Percentiles rank a stretch among this genome's conserved stretches.
phyloP scores from a whole-genome alignment of 2,797 vertebrate species.

The Muscicapa striata region DNA sequence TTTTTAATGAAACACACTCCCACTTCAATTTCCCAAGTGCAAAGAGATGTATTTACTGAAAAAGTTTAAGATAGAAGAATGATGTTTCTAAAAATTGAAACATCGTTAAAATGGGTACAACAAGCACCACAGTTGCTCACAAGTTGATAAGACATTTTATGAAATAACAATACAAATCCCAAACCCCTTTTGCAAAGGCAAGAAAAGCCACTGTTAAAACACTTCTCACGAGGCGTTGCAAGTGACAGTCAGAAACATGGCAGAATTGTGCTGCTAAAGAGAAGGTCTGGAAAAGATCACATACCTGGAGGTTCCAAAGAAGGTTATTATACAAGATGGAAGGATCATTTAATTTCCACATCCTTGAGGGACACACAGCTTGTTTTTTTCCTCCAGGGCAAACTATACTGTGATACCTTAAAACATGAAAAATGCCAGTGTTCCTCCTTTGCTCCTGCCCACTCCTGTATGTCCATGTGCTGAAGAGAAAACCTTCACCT shows the following conservation, averaged over 20 bases:
- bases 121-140: not conserved
- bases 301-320: not conserved
- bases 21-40: not conserved
- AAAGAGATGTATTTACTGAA: not conserved
- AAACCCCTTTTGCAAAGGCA: not conserved
- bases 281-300: not conserved
- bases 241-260: not conserved
- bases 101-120: not conserved
- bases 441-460: not conserved
- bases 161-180: not conserved
- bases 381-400: not conserved
- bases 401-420: not conserved
- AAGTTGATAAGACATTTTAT: not conserved
- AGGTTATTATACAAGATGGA: not conserved
- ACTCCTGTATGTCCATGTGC: not conserved
- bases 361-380: not conserved
- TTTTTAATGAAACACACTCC: constrained; percentile 28
- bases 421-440: not conserved
- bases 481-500: not conserved
- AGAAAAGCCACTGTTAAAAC: not conserved
- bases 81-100: not conserved
- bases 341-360: not conserved
- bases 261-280: not conserved
- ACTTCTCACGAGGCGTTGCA: not conserved
- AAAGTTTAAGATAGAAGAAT: not conserved